A percentile compares a stretch with the other conserved stretches of the same genome.
Conservation (phyloP, 2,888 invertebrate species). For the Trissoscelio sp. region DNA sequence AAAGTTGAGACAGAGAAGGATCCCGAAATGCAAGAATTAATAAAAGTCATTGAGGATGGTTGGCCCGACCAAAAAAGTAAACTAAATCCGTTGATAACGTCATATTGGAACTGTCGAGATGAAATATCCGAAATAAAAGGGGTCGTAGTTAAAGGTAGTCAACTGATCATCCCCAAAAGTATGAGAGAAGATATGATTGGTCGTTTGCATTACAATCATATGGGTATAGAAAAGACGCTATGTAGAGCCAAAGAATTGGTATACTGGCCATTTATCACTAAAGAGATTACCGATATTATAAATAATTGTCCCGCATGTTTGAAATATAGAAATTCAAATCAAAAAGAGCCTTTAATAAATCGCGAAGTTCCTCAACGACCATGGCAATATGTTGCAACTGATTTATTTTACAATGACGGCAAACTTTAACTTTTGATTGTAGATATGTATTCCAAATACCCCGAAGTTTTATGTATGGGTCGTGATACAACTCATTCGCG, state of each 20-base stretch:
- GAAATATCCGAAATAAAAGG: constrained; percentile 36
- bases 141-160: constrained; percentile 67
- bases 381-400: constrained; percentile 70
- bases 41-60: background rate
- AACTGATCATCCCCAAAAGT: constrained; percentile 69
- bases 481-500: constrained; percentile 29
- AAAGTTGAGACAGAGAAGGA: constrained; percentile 63
- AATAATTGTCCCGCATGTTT: constrained; percentile 71
- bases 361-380: constrained; percentile 67
- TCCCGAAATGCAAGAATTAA: constrained; percentile 14
- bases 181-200: constrained; percentile 69
- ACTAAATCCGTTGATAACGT: background rate
- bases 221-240: constrained; percentile 71
- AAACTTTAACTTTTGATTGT: constrained; percentile 70
- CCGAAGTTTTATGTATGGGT: background rate
- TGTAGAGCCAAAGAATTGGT: constrained; percentile 67
- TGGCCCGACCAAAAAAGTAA: background rate
- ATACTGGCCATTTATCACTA: constrained; percentile 72
- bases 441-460: constrained; percentile 65
- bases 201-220: constrained; percentile 70
- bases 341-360: constrained; percentile 69
- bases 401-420: constrained; percentile 70
- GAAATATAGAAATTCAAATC: constrained; percentile 55
- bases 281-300: constrained; percentile 51
- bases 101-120: constrained; percentile 57